These are phyloP conservation scores for Diplodus puntazzo DNA, from an alignment of 2,797 vertebrate species.

Conservation along the genomic window DNA sequence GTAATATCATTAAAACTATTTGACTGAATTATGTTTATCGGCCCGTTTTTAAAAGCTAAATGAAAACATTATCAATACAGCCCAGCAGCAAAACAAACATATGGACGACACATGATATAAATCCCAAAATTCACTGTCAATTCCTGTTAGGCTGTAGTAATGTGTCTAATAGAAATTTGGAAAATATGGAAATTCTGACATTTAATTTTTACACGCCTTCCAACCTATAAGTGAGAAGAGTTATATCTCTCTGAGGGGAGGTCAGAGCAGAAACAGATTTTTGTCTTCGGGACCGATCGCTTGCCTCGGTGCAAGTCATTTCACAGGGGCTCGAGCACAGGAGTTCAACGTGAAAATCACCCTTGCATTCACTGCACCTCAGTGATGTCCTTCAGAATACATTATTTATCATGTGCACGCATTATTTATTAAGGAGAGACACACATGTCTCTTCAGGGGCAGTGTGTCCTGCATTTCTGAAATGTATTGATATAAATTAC, in stretches of 20 bases:
- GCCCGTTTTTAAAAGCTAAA: not conserved
- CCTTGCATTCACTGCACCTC: not conserved
- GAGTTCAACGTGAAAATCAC: constrained; percentile 15
- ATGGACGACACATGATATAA: not conserved
- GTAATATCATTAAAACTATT: too few relatives aligned
- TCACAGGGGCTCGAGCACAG: not conserved
- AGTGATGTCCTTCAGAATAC: not conserved
- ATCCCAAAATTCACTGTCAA: not conserved
- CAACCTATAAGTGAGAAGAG: not conserved
- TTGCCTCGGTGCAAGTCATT: not conserved
- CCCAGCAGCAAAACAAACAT: not conserved
- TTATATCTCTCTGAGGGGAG: not conserved
- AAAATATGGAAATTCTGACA: constrained; percentile 8
- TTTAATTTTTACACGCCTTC: not conserved
- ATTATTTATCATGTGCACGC: not conserved
- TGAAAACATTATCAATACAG: not conserved
- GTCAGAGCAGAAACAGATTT: not conserved
- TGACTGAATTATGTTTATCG: not conserved
- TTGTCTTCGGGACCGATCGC: not conserved
- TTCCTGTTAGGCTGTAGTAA: too few relatives aligned
- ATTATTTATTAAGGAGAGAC: constrained; percentile 21
- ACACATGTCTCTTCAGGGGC: not conserved
- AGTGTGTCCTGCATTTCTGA: not conserved
- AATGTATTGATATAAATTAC: not conserved
- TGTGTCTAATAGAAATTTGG: not conserved